phyloP scores from a whole-genome alignment of 2,888 invertebrate genomes.

The Homarus gammarus region DNA sequence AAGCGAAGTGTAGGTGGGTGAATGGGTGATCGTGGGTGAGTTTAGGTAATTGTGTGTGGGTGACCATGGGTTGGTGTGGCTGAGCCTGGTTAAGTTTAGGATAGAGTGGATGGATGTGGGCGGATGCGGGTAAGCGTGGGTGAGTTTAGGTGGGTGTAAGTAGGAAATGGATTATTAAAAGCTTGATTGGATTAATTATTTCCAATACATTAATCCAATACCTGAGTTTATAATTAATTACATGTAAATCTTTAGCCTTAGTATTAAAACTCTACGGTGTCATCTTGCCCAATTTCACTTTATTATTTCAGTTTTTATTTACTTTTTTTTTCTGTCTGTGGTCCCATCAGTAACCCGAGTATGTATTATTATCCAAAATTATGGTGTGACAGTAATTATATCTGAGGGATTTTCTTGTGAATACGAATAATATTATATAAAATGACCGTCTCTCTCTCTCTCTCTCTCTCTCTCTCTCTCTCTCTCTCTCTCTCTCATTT shows the following conservation, averaged over 20 bases:
- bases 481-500: neutral
- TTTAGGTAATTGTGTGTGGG: constrained; percentile 17
- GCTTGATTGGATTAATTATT: no score
- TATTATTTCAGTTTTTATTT: neutral
- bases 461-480: neutral
- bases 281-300: no score
- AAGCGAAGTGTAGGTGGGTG: neutral
- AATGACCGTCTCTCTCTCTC: neutral
- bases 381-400: neutral
- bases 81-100: neutral
- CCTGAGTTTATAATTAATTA: no score
- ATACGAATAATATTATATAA: neutral
- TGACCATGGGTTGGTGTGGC: constrained; percentile 8
- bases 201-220: no score
- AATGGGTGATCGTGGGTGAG: neutral
- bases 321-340: no score
- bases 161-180: no score
- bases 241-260: no score
- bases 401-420: neutral
- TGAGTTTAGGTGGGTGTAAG: no score
- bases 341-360: no score
- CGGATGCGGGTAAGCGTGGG: neutral
- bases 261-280: no score
- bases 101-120: neutral
- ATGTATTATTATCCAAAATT: neutral